These are phyloP conservation scores for Trachemys scripta DNA, from an alignment of 2,113 vertebrate genomes.

Conservation along the genomic window DNA sequence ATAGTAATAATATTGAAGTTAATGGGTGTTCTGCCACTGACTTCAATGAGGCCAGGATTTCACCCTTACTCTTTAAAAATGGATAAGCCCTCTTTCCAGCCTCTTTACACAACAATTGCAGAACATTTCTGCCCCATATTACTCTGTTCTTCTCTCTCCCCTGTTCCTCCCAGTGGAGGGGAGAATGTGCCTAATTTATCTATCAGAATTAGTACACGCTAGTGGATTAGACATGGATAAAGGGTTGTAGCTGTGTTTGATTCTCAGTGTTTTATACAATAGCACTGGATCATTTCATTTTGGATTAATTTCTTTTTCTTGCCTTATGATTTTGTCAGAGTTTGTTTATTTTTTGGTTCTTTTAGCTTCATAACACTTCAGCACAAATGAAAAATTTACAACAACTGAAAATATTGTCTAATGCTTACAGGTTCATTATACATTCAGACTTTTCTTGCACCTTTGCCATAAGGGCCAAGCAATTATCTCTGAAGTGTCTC, in stretches of 20 bases:
- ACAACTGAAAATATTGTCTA: not conserved
- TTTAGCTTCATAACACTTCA: not conserved
- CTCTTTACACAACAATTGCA: not conserved
- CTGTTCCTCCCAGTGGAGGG: not conserved
- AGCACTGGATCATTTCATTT: not conserved
- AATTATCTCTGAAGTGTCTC: not conserved
- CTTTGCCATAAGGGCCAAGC: not conserved
- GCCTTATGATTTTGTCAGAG: not conserved
- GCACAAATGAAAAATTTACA: not conserved
- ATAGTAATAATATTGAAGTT: not conserved
- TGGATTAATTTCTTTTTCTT: conserved; percentile 4
- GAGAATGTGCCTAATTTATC: not conserved
- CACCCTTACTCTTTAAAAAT: not conserved
- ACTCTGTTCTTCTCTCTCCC: not conserved
- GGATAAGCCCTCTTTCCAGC: not conserved
- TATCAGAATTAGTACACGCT: not conserved
- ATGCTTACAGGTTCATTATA: not conserved
- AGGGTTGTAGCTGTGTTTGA: not conserved
- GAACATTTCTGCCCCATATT: not conserved
- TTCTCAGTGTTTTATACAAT: not conserved
- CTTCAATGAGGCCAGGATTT: rapidly evolving
- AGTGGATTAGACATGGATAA: not conserved
- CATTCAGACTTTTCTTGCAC: not conserved
- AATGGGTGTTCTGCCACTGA: not conserved
- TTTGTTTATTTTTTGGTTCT: not conserved